phyloP scores from a whole-genome alignment of 2,888 invertebrate species.

The Dynastes grantii region DNA sequence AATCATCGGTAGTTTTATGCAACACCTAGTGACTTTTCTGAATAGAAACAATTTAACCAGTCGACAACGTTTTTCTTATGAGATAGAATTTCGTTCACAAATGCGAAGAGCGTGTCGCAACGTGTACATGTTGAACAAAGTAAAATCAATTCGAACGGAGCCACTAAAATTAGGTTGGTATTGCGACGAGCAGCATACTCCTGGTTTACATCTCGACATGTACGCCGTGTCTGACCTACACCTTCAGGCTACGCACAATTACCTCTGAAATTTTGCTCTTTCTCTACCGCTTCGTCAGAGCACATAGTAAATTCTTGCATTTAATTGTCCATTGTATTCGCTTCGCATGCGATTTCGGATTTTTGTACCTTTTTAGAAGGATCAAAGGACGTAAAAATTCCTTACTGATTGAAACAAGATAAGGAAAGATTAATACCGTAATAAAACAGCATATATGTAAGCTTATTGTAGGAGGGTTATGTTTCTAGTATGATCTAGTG shows the following conservation, averaged over 20 bases:
- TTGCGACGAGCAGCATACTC: constrained; percentile 39
- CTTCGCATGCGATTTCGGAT: background rate
- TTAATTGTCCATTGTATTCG: constrained; percentile 27
- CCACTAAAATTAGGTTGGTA: constrained; percentile 47
- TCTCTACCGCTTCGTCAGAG: constrained; percentile 17
- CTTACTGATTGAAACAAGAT: background rate
- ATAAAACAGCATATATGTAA: background rate
- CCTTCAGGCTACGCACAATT: constrained; percentile 47
- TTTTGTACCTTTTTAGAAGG: background rate
- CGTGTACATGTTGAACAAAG: constrained; percentile 31
- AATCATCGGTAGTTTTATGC: constrained; percentile 19
- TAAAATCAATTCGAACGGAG: constrained; percentile 48
- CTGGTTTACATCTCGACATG: constrained; percentile 34
- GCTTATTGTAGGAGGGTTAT: background rate
- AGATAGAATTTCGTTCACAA: constrained; percentile 30
- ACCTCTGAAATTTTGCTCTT: constrained; percentile 41
- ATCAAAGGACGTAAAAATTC: background rate
- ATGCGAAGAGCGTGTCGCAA: constrained; percentile 42
- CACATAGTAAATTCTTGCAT: constrained; percentile 22
- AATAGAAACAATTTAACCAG: constrained; percentile 16
- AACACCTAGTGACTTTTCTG: constrained; percentile 16
- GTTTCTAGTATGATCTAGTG: background rate
- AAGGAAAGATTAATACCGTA: background rate
- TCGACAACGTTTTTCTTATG: constrained; percentile 5
- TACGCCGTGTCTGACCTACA: constrained; percentile 50